Evolutionary conservation across 2,888 invertebrate species (phyloP).

Genomic region (Drepana falcataria): DNA sequence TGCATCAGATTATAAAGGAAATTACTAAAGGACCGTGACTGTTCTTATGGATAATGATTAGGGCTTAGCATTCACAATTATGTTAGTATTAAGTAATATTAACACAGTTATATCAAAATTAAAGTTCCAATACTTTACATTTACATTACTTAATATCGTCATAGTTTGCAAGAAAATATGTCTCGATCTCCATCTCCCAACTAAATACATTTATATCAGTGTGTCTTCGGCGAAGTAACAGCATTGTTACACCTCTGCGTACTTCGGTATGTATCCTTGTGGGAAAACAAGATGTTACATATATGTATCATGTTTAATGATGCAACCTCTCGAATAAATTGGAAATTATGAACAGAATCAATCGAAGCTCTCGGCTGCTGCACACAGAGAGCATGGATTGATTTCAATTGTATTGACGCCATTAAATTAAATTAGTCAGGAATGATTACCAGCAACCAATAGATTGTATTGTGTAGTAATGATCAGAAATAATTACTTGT

Average conservation of each 20-base stretch:
- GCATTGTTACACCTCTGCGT: too few species aligned
- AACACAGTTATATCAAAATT: too few species aligned
- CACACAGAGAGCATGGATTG: conserved; percentile 6
- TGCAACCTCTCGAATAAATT: conserved; percentile 8
- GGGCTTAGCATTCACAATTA: not conserved
- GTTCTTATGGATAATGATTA: conserved; percentile 4
- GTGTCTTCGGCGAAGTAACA: too few species aligned
- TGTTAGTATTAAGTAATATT: not conserved
- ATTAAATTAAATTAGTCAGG: not conserved
- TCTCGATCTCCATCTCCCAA: too few species aligned
- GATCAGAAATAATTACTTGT: not conserved
- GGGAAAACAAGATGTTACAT: too few species aligned
- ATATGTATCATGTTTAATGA: too few species aligned
- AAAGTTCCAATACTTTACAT: too few species aligned
- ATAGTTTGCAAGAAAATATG: too few species aligned
- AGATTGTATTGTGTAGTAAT: not conserved
- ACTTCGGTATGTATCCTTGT: too few species aligned
- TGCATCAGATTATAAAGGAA: conserved; percentile 65
- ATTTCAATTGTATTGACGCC: conserved; percentile 13
- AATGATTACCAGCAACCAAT: not conserved
- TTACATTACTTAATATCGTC: too few species aligned
- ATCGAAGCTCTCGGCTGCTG: not conserved
- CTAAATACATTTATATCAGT: too few species aligned
- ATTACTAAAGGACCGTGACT: conserved; percentile 51
- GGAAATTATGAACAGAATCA: conserved; percentile 13